Conservation (phyloP, 2,888 invertebrate genomes). For the Harpalus rubripes region DNA sequence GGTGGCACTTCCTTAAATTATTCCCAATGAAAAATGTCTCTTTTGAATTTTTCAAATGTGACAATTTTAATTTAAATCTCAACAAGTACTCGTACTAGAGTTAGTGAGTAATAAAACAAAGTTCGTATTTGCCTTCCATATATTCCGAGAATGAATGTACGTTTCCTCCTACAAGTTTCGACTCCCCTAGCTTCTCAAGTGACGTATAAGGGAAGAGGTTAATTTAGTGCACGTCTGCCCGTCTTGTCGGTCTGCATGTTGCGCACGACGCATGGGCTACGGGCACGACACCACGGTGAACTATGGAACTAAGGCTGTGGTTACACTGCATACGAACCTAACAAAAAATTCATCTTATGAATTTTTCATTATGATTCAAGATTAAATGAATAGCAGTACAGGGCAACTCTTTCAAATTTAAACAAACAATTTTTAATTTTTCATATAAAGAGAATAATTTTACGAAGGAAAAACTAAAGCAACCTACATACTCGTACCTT, state of each 20-base stretch:
- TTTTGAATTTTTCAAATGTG: no score
- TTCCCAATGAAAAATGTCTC: no score
- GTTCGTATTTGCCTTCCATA: not conserved
- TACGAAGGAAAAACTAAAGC: no score
- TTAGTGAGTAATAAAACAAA: not conserved
- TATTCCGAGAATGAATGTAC: not conserved
- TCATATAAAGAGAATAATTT: no score
- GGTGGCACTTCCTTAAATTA: no score
- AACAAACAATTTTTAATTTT: no score
- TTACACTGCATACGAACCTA: not conserved
- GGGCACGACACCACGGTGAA: not conserved
- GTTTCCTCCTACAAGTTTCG: not conserved
- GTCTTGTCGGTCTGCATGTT: not conserved
- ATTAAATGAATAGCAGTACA: no score
- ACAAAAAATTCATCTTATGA: not conserved
- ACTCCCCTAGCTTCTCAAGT: not conserved
- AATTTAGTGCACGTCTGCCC: slow-evolving; percentile 30
- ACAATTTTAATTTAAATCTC: no score
- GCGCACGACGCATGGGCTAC: not conserved
- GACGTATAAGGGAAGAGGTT: slow-evolving; percentile 46
- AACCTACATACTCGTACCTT: no score
- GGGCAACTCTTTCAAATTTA: no score
- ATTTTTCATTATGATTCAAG: no score
- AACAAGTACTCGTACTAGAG: no score
- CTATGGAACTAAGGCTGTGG: not conserved